These are phyloP conservation scores for Temnothorax ravouxi DNA, from an alignment of 2,888 invertebrate genomes.

Conservation along the genomic window DNA sequence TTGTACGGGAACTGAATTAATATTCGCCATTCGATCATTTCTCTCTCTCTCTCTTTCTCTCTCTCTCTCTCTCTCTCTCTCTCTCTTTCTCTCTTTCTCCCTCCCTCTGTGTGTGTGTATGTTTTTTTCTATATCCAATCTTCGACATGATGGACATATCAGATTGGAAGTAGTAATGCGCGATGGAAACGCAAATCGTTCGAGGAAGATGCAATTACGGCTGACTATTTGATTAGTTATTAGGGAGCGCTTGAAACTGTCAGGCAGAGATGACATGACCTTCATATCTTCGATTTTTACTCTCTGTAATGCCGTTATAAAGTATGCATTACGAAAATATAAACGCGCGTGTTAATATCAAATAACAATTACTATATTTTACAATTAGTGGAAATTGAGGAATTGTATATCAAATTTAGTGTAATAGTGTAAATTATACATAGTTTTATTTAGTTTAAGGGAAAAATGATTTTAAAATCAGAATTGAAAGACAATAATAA, in stretches of 20 bases:
- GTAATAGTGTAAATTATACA: neutral
- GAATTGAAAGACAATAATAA: neutral
- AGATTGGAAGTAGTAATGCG: neutral
- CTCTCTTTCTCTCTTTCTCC: too few species aligned
- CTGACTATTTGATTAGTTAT: slow-evolving; percentile 42
- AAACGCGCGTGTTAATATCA: neutral
- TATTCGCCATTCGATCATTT: slow-evolving; percentile 18
- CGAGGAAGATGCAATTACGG: slow-evolving; percentile 28
- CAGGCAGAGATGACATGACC: slow-evolving; percentile 11
- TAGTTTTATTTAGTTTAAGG: neutral
- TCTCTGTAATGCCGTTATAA: slow-evolving; percentile 2
- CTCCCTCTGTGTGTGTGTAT: too few species aligned
- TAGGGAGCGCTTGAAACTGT: slow-evolving; percentile 18
- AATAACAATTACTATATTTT: neutral
- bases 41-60: too few species aligned
- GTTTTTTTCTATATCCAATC: neutral
- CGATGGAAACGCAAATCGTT: slow-evolving; percentile 11
- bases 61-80: too few species aligned
- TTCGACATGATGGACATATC: neutral
- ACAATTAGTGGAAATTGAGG: too few species aligned
- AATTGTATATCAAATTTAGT: neutral
- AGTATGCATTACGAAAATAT: neutral
- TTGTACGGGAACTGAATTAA: slow-evolving; percentile 17
- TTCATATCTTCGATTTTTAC: slow-evolving; percentile 27
- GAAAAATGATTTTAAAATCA: neutral